Conservation (phyloP, 2,797 vertebrate species). For the Netta rufina region DNA sequence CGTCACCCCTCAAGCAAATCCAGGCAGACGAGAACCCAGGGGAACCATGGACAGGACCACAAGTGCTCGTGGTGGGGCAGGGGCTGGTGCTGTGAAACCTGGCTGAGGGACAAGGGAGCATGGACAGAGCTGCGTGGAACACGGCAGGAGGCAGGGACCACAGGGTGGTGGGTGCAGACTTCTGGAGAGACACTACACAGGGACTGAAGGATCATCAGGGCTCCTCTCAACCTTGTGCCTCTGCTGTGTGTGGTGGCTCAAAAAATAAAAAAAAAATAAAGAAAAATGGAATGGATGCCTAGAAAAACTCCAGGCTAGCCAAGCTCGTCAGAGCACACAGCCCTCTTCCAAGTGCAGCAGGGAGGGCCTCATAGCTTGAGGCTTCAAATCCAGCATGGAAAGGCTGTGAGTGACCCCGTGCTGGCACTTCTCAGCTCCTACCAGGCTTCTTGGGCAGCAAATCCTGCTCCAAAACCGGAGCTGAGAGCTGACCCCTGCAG, state of each 20-base stretch:
- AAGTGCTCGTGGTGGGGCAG: background rate
- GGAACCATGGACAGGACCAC: background rate
- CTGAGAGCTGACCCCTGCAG: background rate
- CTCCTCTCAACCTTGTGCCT: background rate
- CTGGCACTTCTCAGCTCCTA: background rate
- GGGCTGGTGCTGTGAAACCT: background rate
- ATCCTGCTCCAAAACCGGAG: background rate
- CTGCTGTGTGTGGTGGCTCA: background rate
- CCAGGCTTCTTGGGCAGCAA: background rate
- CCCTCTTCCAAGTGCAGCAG: background rate
- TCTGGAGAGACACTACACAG: background rate
- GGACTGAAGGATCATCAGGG: background rate
- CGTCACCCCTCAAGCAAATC: background rate
- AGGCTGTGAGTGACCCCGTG: background rate
- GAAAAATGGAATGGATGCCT: background rate
- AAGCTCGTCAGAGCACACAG: background rate
- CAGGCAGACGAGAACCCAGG: background rate
- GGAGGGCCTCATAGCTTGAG: background rate
- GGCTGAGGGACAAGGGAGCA: background rate
- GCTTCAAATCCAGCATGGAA: background rate
- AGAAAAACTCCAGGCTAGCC: background rate
- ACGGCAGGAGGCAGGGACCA: too few species aligned
- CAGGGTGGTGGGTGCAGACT: rapidly evolving
- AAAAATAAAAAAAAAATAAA: background rate
- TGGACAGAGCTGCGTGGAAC: rapidly evolving